These are phyloP conservation scores for Telmatherina bonti DNA, from an alignment of 2,797 vertebrate species.

Conservation along the genomic window DNA sequence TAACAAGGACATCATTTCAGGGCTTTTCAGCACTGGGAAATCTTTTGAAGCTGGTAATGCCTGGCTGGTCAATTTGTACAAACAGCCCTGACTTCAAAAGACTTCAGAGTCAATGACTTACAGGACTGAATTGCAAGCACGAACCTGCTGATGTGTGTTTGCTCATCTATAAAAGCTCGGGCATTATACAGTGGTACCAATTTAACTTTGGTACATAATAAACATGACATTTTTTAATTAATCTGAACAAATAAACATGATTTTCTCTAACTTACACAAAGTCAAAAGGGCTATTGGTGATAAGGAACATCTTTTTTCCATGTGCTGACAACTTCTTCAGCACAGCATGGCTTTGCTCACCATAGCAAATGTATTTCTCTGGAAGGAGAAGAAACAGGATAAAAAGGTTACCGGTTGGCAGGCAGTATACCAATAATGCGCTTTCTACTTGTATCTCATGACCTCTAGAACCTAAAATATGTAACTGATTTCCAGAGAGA, in stretches of 20 bases:
- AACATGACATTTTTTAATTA: constrained; percentile 31
- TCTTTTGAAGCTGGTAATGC: constrained; percentile 22
- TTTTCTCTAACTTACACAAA: constrained; percentile 92
- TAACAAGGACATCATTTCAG: constrained; percentile 23
- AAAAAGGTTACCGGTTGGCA: neutral
- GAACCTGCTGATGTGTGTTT: constrained; percentile 21
- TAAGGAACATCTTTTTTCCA: constrained; percentile 99
- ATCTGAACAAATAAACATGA: neutral
- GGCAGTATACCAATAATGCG: constrained; percentile 2
- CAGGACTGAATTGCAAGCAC: constrained; percentile 30
- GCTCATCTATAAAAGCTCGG: constrained; percentile 26
- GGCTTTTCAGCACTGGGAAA: constrained; percentile 18
- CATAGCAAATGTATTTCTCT: constrained; percentile 98
- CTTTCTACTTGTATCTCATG: constrained; percentile 31
- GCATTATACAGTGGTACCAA: constrained; percentile 14
- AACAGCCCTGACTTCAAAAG: constrained; percentile 40
- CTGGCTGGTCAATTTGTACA: constrained; percentile 32
- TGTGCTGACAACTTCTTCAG: constrained; percentile 92
- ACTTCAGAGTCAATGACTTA: constrained; percentile 23
- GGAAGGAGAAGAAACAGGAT: constrained; percentile 19
- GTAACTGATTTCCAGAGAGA: neutral
- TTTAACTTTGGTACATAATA: constrained; percentile 26
- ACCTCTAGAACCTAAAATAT: constrained; percentile 26
- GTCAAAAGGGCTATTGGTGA: constrained; percentile 98
- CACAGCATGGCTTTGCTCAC: constrained; percentile 94